Evolutionary conservation across 2,888 invertebrate species (phyloP), one percentile per base, ranked within the genome.

Genomic region (Cataglyphis cursor): DNA sequence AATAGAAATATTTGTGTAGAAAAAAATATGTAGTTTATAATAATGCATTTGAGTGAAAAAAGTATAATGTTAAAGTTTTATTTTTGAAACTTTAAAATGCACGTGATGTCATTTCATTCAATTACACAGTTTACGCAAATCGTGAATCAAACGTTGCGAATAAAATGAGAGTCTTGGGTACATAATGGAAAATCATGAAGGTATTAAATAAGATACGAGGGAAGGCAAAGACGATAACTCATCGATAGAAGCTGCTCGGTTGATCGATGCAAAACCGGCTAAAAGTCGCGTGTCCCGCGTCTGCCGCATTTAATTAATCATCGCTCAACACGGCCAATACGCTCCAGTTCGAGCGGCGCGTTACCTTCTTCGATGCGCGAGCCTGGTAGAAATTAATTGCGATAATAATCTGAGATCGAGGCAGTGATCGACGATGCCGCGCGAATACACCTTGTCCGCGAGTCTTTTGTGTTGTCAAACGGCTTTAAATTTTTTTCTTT

Each of bases 281-380:
- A 83, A 90, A 89, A 91, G 87, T 90, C 90, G 90, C 91, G 90
- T 90, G 91, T 91, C 84, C 85, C 83, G 73, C 85, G 87, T 87
- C 85, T 83, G 84, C 82, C 87, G 85, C 82, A 86, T 88, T 88
- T 88, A 90, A 92, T 92, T 92, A 92, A 92, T 92, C 91, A 90
- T 87, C 81, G 78, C 74, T 81, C 88, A 89, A 91, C 90, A 89
- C 86, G 86, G 88, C 88, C 89, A 89, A 90, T 88, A 86, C 76
- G 83, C 81, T 82, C 73, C 75, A 84, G 85, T 84, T 73, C 83
- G 72, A 82, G 80, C 72, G 82, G 82, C 68, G 65, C 73, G 61
- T 82, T 66, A 59, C 73, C 74, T 65, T 82, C 82, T 62, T 75
- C 62, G 65, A 65, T 51, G 64, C 75, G 59, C 74, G 48, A 72